Conservation (phyloP, 1,140 invertebrate species). For the Caligus rogercresseyi region DNA sequence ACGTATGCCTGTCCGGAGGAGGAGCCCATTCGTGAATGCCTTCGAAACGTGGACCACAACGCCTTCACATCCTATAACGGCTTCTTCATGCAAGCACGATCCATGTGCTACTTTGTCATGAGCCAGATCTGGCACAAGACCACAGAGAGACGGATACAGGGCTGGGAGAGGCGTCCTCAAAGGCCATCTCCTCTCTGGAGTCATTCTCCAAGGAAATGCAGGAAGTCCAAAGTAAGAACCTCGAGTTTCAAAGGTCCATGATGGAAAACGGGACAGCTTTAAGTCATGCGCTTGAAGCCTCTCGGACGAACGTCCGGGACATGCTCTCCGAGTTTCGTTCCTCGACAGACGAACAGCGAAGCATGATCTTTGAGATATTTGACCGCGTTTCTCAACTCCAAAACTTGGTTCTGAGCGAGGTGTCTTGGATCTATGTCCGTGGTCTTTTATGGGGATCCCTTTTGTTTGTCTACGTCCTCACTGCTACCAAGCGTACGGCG, state of each 20-base stretch:
- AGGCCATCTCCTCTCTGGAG: slow-evolving; percentile 23
- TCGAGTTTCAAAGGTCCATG: slow-evolving; percentile 37
- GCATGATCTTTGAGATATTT: slow-evolving; percentile 38
- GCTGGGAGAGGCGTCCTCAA: slow-evolving; percentile 31
- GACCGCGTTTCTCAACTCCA: slow-evolving; percentile 37
- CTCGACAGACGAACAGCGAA: slow-evolving; percentile 34
- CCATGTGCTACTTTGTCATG: slow-evolving; percentile 47
- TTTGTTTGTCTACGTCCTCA: slow-evolving; percentile 36
- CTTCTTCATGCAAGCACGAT: slow-evolving; percentile 48
- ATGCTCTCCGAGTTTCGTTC: slow-evolving; percentile 36
- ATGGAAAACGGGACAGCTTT: slow-evolving; percentile 33
- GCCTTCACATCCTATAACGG: slow-evolving; percentile 42
- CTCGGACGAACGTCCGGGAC: slow-evolving; percentile 31
- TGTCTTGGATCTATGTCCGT: slow-evolving; percentile 39
- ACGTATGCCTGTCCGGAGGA: slow-evolving; percentile 35
- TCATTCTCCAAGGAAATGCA: background rate
- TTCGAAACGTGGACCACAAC: slow-evolving; percentile 37
- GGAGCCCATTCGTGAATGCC: slow-evolving; percentile 32
- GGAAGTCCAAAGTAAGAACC: slow-evolving; percentile 36
- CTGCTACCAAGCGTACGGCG: slow-evolving; percentile 34
- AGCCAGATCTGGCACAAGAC: slow-evolving; percentile 42
- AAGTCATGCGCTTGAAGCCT: slow-evolving; percentile 29
- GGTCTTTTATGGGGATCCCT: slow-evolving; percentile 35
- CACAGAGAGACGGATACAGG: slow-evolving; percentile 38
- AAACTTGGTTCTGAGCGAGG: slow-evolving; percentile 35